Evolutionary conservation across 2,797 vertebrate species (phyloP), one percentile per base, ranked within the genome.

Genomic region (Bovichtus variegatus): DNA sequence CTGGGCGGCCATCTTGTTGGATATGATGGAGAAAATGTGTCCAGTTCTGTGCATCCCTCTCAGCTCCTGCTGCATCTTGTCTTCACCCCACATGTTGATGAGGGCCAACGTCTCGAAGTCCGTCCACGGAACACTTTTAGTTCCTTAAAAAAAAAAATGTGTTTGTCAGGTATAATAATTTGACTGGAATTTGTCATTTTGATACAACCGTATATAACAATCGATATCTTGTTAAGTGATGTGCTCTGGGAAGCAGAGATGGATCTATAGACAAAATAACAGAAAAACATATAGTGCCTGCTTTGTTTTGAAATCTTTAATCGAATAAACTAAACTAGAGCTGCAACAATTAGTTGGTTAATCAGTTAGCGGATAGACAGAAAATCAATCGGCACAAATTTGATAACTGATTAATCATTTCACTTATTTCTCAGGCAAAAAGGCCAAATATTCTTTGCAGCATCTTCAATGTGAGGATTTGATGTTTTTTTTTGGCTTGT

Each of bases 41-140:
- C 91, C 92, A 0, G 78, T 93, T 53, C 91, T 82, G 74, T 93
- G 90, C n/a, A 81, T 75, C n/a, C 92, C 93, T 43, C 83, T 91
- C 63, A 93, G 77, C 13, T 93, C 92, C 65, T 87, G 84, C 25
- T 94, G 93, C 53, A 90, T 77, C 65, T 86, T 86, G 82, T 93
- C 91, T 27, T 93, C 91, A 0, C 91, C 91, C 94, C 94, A 95
- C 9, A 82, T 92, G 76, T 85, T 90, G 78, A 95, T 95, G 70
- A 95, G 92, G 43, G 91, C 65, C 89, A 93, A n/a, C 0, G 94
- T 89, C 87, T 95, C 94, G 12, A 80, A 16, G 74, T 95, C 94
- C 0, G 93, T 92, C 94, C 94, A 95, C 0, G 93, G 87, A 21
- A 92, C 84, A 6, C 92, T 93, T 82, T 92, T 76, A 3, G 92